phyloP scores from a whole-genome alignment of 2,888 invertebrate genomes.

The Candidula unifasciata region DNA sequence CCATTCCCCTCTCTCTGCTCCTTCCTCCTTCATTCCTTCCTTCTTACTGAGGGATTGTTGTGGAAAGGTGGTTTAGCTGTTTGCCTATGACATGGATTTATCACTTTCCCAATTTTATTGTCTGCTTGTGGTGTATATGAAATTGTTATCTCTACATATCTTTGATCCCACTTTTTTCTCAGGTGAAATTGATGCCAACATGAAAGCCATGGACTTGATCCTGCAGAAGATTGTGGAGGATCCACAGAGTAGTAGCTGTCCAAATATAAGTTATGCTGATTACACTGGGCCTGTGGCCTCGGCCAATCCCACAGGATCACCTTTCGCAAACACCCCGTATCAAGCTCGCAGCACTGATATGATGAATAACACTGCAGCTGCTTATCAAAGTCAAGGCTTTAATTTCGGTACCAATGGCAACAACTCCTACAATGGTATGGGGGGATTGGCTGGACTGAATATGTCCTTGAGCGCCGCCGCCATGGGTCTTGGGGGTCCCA shows the following conservation, averaged over 20 bases:
- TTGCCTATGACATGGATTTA: too few relatives aligned
- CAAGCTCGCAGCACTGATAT: slow-evolving; percentile 68
- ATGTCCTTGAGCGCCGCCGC: slow-evolving; percentile 66
- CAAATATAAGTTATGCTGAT: slow-evolving; percentile 97
- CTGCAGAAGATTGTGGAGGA: slow-evolving; percentile 97
- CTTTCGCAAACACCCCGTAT: slow-evolving; percentile 83
- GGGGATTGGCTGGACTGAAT: slow-evolving; percentile 73
- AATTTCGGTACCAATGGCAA: slow-evolving; percentile 71
- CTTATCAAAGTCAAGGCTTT: slow-evolving; percentile 64
- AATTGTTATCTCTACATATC: neutral
- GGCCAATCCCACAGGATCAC: slow-evolving; percentile 94
- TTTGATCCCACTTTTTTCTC: slow-evolving; percentile 46
- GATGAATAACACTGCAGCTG: slow-evolving; percentile 68
- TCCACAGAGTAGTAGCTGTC: slow-evolving; percentile 96
- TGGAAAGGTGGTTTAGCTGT: too few relatives aligned
- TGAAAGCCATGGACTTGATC: slow-evolving; percentile 84
- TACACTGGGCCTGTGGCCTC: slow-evolving; percentile 81
- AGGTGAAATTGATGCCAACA: slow-evolving; percentile 76
- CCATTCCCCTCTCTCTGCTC: too few relatives aligned
- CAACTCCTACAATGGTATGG: slow-evolving; percentile 68
- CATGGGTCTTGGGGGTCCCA: slow-evolving; percentile 62
- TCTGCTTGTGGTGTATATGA: too few relatives aligned
- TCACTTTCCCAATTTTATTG: too few relatives aligned
- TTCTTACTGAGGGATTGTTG: too few relatives aligned
- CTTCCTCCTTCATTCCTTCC: too few relatives aligned